Base-by-base conservation (phyloP, 1,140 invertebrate species). In the Metaphire vulgaris region DNA sequence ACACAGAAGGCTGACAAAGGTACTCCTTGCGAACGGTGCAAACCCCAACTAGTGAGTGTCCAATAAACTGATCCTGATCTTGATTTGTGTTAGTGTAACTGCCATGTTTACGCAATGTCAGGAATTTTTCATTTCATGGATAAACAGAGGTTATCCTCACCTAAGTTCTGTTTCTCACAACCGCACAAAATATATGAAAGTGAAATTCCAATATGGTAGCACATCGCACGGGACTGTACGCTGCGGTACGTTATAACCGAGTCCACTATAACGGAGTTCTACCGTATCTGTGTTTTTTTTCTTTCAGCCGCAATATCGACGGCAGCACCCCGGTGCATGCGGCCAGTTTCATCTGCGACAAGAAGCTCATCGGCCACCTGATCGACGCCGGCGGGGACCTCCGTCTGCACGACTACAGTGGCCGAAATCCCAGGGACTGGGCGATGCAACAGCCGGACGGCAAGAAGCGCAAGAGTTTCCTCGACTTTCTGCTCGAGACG, bases 321-420 rank as follows among this genome's bases (percentile, higher is more conserved):
- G 85, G 87, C 21, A 81, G 80, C 74, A 88, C 87, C 1, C 83
- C 87, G 28, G 81, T 87, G 1, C 87, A 88, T 80, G 85, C 81
- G 26, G 85, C 86, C 15, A 82, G 83, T 77, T 86, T 83, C 76
- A 79, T 72, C 69, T 86, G 85, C 0, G 84, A 83, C 77, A 70
- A 82, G 14, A 79, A 81, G 29, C 78, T 85, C 21, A 69, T 88
- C 15, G 79, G 79, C 12, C 74, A 80, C 2, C 77, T 88, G 66
- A 77, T 87, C 14, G 82, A 85, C 74, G 82, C 82, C 32, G 87
- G 86, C 30, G 87, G 86, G 6, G 87, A 88, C 78, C 80, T 88
- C 28, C 76, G 85, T 29, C 80, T 87, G 26, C 83, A 83, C 79
- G 87, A 88, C 79, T 80, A 80, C 41, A 64, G 81, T 72, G 80